A percentile compares a stretch with the other conserved stretches of the same genome.
Evolutionary conservation across 2,113 vertebrate genomes (phyloP).

Genomic region (Coracopsis vasa): DNA sequence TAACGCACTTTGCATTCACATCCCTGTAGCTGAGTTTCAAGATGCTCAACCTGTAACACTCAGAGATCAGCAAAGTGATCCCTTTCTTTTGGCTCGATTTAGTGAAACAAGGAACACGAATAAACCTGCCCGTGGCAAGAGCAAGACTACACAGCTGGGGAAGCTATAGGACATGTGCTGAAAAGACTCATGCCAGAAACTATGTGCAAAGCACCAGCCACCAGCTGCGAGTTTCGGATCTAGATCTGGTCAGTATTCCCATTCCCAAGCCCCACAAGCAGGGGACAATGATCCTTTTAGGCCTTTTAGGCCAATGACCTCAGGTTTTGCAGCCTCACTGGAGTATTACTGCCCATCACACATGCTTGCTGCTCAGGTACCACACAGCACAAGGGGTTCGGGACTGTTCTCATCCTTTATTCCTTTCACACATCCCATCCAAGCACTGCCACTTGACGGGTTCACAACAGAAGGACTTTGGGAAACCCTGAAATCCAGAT

Average conservation of each 20-base stretch:
- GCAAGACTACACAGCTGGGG: not conserved
- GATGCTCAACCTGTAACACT: not conserved
- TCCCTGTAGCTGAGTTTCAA: not conserved
- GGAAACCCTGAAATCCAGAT: not conserved
- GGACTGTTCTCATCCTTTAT: fast-evolving
- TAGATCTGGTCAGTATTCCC: not conserved
- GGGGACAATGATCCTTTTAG: not conserved
- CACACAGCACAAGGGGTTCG: fast-evolving
- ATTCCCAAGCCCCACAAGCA: not conserved
- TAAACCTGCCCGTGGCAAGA: not conserved
- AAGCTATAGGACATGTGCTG: not conserved
- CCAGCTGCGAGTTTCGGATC: not conserved
- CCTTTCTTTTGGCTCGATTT: not conserved
- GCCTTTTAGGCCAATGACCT: not conserved
- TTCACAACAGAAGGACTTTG: not conserved
- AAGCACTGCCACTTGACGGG: not conserved
- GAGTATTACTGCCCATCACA: not conserved
- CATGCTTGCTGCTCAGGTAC: fast-evolving
- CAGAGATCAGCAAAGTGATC: not conserved
- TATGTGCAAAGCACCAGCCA: not conserved
- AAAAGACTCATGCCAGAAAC: not conserved
- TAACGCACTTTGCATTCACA: not conserved
- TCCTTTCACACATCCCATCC: not conserved
- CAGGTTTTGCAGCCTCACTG: not conserved
- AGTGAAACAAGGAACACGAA: not conserved